These are phyloP conservation scores for Drosophila affinis DNA, from an alignment of 2,888 invertebrate genomes.

Conservation along the genomic window DNA sequence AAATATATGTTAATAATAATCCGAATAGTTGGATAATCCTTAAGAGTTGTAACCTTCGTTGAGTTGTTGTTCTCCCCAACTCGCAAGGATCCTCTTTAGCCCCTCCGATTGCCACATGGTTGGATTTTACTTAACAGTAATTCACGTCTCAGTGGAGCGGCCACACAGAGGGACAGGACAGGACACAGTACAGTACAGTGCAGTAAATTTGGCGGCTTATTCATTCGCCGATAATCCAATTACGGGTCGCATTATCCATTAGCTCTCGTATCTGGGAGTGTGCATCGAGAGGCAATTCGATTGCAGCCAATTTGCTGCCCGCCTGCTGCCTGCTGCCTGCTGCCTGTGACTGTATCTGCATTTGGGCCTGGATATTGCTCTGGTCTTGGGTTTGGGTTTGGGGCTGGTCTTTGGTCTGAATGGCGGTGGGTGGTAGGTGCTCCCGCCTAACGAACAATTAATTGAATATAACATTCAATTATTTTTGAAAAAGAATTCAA, in stretches of 20 bases:
- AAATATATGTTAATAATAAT: too few relatives aligned
- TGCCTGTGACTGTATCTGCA: constrained; percentile 6
- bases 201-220: constrained; percentile 35
- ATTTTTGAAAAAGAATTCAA: constrained; percentile 37
- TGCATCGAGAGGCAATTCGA: constrained; percentile 47
- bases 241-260: constrained; percentile 59
- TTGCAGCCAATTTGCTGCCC: constrained; percentile 50
- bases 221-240: constrained; percentile 65
- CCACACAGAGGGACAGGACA: constrained; percentile 20
- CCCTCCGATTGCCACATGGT: background rate
- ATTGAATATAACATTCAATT: constrained; percentile 75
- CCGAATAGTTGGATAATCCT: background rate
- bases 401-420: background rate
- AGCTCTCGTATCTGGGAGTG: constrained; percentile 32
- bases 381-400: background rate
- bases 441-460: constrained; percentile 59
- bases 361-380: background rate
- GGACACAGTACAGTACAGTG: background rate
- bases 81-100: background rate
- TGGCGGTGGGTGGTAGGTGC: constrained; percentile 30
- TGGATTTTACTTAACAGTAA: constrained; percentile 39
- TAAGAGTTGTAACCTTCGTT: background rate
- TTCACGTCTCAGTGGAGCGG: constrained; percentile 20
- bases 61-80: background rate
- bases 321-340: constrained; percentile 1